These are phyloP conservation scores for Maniola hyperantus DNA, from an alignment of 2,888 invertebrate species.

Conservation along the genomic window DNA sequence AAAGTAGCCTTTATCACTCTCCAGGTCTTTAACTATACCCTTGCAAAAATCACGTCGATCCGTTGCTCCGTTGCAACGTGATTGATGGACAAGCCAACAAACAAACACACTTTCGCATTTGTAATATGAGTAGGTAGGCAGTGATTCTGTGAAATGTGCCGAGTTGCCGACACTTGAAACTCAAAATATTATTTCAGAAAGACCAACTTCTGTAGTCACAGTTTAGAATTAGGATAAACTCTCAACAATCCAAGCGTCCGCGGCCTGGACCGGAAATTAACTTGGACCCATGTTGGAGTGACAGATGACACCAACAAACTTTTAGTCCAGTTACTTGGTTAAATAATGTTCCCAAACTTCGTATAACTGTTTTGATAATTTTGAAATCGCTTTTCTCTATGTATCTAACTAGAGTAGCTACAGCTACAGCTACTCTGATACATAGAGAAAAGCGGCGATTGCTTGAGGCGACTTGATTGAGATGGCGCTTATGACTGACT, in stretches of 20 bases:
- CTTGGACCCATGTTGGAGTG: slow-evolving; percentile 59
- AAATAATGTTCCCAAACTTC: neutral
- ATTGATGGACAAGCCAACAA: no score
- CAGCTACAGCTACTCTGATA: no score
- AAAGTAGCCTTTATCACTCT: no score
- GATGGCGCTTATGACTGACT: no score
- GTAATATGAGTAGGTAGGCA: no score
- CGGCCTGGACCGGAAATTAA: slow-evolving; percentile 64
- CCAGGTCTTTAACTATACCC: no score
- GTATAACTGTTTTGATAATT: neutral
- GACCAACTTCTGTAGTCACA: neutral
- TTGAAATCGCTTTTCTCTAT: neutral
- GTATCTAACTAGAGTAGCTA: no score
- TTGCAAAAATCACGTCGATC: no score
- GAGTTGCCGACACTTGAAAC: neutral
- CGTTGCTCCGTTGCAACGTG: no score
- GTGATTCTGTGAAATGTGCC: neutral
- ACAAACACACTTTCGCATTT: no score
- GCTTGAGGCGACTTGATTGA: no score
- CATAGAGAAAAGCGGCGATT: no score
- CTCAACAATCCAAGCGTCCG: slow-evolving; percentile 50
- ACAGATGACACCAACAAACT: slow-evolving; percentile 47
- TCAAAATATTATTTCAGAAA: slow-evolving; percentile 24
- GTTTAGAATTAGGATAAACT: slow-evolving; percentile 53
- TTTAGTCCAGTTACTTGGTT: neutral